Conservation (phyloP, 2,797 vertebrate genomes). For the Sparidentex hasta region DNA sequence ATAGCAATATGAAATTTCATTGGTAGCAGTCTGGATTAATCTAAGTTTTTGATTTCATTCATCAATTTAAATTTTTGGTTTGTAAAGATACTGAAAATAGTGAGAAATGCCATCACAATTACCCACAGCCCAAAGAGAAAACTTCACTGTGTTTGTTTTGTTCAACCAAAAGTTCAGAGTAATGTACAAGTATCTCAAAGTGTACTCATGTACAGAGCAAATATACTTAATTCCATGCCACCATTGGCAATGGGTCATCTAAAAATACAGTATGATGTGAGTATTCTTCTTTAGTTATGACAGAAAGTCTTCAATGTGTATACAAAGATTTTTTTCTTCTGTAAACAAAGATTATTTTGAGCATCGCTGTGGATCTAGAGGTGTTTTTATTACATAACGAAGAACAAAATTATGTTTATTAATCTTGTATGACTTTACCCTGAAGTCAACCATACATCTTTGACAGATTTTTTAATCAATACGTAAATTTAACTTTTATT, state of each 20-base stretch:
- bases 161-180: background rate
- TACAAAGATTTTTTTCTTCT: background rate
- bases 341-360: background rate
- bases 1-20: too few species aligned
- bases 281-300: background rate
- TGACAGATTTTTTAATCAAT: slow-evolving; percentile 9
- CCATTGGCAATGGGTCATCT: background rate
- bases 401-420: slow-evolving; percentile 2
- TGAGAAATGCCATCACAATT: too few species aligned
- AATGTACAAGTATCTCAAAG: background rate
- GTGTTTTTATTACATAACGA: background rate
- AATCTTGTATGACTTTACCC: background rate
- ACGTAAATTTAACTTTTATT: background rate
- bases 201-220: background rate
- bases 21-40: too few species aligned
- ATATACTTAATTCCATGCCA: background rate
- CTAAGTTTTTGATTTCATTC: background rate
- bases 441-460: background rate
- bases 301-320: background rate
- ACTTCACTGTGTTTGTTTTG: too few species aligned
- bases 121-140: too few species aligned
- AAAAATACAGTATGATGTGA: background rate
- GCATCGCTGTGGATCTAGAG: background rate
- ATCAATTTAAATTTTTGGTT: too few species aligned
- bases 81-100: too few species aligned